phyloP scores from a whole-genome alignment of 2,113 vertebrate species.

The Callithrix jacchus region DNA sequence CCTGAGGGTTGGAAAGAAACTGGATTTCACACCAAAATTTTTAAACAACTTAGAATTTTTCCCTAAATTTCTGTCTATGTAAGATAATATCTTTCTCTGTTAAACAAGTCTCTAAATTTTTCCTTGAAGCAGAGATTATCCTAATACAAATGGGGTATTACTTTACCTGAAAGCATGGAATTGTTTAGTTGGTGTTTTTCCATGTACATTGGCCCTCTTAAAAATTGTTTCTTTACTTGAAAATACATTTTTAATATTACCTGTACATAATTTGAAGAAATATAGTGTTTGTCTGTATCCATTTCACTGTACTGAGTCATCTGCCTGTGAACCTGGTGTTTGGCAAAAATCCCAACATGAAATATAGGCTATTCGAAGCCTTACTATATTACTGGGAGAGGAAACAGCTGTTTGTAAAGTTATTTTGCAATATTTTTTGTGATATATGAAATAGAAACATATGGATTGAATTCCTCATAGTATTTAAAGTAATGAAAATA shows the following conservation, averaged over 20 bases:
- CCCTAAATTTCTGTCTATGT: neutral
- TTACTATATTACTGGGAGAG: neutral
- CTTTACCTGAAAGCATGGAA: slow-evolving; percentile 2
- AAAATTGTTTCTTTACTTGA: neutral
- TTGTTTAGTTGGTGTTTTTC: neutral
- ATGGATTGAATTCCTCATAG: slow-evolving; percentile 16
- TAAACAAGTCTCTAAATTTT: slow-evolving; percentile 10
- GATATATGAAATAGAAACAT: slow-evolving; percentile 23
- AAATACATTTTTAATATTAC: neutral
- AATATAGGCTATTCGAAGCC: neutral
- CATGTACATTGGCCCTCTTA: neutral
- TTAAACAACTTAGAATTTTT: neutral
- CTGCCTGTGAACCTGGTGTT: neutral
- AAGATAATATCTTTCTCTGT: neutral
- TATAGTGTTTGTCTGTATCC: neutral
- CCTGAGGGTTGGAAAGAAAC: neutral
- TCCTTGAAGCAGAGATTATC: neutral
- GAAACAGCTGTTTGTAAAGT: neutral
- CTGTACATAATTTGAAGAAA: neutral
- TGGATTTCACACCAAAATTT: neutral
- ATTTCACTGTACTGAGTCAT: neutral
- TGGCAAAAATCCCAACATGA: neutral
- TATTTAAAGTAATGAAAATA: slow-evolving; percentile 31
- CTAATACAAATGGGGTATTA: neutral
- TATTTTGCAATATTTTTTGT: slow-evolving; percentile 20